A percentile compares a stretch with the other conserved stretches of the same genome.
These are phyloP conservation scores for Dinocampus coccinellae DNA, from an alignment of 2,888 invertebrate species.

Conservation along the genomic window DNA sequence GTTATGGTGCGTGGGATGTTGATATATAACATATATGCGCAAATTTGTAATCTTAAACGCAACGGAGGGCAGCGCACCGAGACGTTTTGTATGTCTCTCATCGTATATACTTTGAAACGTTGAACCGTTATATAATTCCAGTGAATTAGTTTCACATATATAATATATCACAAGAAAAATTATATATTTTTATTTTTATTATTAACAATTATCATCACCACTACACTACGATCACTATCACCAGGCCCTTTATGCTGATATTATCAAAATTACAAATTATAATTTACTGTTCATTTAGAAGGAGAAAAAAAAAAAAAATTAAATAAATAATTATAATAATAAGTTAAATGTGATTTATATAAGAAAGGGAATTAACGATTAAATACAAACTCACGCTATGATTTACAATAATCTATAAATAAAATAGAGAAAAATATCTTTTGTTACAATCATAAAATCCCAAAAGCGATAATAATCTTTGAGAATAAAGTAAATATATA, in stretches of 20 bases:
- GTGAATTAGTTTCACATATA: slow-evolving; percentile 17
- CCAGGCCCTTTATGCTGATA: too few species aligned
- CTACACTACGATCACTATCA: too few species aligned
- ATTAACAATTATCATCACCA: too few species aligned
- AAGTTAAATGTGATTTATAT: too few species aligned
- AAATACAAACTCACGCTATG: too few species aligned
- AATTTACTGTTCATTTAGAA: too few species aligned
- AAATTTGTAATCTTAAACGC: slow-evolving; percentile 17
- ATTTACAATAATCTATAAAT: too few species aligned
- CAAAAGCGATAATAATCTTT: not conserved
- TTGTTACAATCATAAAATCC: not conserved
- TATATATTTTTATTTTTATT: not conserved
- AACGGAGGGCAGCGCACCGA: slow-evolving; percentile 33
- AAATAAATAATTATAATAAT: too few species aligned
- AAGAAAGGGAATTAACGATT: not conserved
- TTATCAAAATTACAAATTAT: too few species aligned
- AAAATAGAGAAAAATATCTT: not conserved
- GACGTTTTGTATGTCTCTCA: slow-evolving; percentile 5
- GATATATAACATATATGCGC: not conserved
- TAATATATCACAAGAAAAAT: not conserved
- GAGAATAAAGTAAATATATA: not conserved
- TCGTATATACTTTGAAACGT: not conserved
- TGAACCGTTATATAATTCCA: slow-evolving; percentile 34
- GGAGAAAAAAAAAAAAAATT: too few species aligned
- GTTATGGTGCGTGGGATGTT: slow-evolving; percentile 7